A percentile compares a stretch with the other conserved stretches of the same genome.
These are phyloP conservation scores for Megastigmus dorsalis DNA, from an alignment of 2,888 invertebrate species.

Conservation along the genomic window DNA sequence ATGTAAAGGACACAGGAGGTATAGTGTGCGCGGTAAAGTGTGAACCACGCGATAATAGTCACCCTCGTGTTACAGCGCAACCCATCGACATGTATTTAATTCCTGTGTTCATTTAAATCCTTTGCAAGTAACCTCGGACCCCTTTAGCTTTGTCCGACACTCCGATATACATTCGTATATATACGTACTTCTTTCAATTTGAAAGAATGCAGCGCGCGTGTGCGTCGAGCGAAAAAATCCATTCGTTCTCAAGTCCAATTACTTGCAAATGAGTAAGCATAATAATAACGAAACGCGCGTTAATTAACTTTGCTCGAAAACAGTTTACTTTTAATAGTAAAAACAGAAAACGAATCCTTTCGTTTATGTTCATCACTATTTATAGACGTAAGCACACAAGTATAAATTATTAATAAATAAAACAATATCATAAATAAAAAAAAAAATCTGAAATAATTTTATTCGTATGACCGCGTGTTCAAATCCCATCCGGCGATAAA, in stretches of 20 bases:
- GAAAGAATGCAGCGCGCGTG: not conserved
- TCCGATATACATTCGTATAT: not conserved
- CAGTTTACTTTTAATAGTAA: no score
- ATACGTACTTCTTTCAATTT: not conserved
- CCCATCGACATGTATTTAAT: slow-evolving; percentile 15
- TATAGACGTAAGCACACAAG: no score
- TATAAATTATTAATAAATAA: not conserved
- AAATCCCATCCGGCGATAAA: not conserved
- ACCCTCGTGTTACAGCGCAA: not conserved
- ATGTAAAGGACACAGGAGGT: no score
- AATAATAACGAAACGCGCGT: not conserved
- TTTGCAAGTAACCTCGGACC: not conserved
- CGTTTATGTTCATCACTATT: no score
- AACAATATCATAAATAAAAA: not conserved
- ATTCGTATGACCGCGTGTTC: no score
- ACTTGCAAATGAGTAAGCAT: not conserved
- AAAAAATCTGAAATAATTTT: no score
- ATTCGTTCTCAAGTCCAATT: not conserved
- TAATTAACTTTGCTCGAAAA: no score
- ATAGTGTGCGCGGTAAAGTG: not conserved
- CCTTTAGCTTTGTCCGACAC: not conserved
- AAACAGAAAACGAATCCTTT: no score
- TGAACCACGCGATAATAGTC: not conserved
- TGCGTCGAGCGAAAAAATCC: not conserved
- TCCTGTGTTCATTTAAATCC: slow-evolving; percentile 1